Evolutionary conservation across 2,113 vertebrate species (phyloP).

Genomic region (Tragelaphus buxtoni): DNA sequence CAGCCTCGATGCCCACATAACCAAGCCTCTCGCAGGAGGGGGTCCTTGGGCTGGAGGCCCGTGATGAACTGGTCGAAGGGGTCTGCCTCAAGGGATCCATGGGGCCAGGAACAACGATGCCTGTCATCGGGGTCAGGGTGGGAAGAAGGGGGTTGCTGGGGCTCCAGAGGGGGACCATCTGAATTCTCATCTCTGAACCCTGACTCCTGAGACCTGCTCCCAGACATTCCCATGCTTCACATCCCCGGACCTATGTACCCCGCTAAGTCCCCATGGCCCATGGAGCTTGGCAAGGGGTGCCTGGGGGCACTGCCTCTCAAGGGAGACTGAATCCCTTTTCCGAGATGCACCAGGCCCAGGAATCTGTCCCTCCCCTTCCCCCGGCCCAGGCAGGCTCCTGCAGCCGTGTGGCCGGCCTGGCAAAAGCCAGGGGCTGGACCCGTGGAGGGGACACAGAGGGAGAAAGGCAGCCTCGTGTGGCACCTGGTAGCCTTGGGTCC

Average conservation of each 20-base stretch:
- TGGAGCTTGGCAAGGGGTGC: not conserved
- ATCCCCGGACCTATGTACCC: too few species aligned
- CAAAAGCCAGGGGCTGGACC: not conserved
- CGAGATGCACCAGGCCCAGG: not conserved
- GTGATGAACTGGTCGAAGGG: not conserved
- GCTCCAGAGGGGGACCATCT: not conserved
- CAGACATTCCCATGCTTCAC: not conserved
- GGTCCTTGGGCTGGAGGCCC: slow-evolving; percentile 58
- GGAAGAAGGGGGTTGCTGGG: not conserved
- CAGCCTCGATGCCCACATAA: slow-evolving; percentile 93
- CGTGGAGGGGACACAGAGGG: not conserved
- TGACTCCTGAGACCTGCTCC: not conserved
- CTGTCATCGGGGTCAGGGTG: not conserved
- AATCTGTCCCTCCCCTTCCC: not conserved
- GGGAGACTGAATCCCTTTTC: not conserved
- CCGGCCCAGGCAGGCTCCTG: not conserved
- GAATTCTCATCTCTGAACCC: not conserved
- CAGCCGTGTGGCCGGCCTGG: not conserved
- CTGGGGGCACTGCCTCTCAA: not conserved
- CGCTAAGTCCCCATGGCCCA: not conserved
- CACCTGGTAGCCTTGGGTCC: slow-evolving; percentile 31
- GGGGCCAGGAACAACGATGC: not conserved
- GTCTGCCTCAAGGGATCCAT: slow-evolving; percentile 38
- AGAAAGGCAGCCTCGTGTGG: not conserved
- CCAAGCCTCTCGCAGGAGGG: slow-evolving; percentile 81